Conservation (phyloP, 2,888 invertebrate species). For the Reticulitermes lucifugus region DNA sequence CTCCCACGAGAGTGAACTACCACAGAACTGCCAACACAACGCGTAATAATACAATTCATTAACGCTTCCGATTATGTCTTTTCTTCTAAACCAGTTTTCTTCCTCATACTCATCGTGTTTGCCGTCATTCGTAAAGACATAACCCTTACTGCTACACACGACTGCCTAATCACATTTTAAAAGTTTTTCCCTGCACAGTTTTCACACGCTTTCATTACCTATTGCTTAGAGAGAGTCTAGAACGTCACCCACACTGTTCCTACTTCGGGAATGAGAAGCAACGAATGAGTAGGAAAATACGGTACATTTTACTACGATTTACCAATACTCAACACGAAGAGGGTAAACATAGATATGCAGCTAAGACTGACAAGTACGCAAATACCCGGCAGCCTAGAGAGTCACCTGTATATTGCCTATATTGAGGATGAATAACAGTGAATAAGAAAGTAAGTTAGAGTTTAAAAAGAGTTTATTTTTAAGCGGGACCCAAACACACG, state of each 20-base stretch:
- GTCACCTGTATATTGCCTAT: too few relatives aligned
- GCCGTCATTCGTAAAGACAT: constrained; percentile 6
- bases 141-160: neutral
- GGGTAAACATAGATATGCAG: too few relatives aligned
- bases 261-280: too few relatives aligned
- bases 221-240: neutral
- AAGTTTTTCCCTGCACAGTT: too few relatives aligned
- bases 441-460: too few relatives aligned
- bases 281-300: too few relatives aligned
- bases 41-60: constrained; percentile 50
- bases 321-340: neutral
- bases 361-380: too few relatives aligned
- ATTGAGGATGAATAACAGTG: too few relatives aligned
- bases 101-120: neutral
- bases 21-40: neutral
- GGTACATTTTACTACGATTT: neutral
- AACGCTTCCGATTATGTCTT: constrained; percentile 46
- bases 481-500: too few relatives aligned
- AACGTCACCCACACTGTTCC: neutral
- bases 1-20: constrained; percentile 4
- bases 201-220: too few relatives aligned
- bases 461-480: too few relatives aligned
- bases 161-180: constrained; percentile 31
- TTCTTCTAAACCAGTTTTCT: constrained; percentile 34
- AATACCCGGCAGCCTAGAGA: too few relatives aligned